These are phyloP conservation scores for Eidolon helvum DNA, from an alignment of 2,113 vertebrate genomes.

Conservation along the genomic window DNA sequence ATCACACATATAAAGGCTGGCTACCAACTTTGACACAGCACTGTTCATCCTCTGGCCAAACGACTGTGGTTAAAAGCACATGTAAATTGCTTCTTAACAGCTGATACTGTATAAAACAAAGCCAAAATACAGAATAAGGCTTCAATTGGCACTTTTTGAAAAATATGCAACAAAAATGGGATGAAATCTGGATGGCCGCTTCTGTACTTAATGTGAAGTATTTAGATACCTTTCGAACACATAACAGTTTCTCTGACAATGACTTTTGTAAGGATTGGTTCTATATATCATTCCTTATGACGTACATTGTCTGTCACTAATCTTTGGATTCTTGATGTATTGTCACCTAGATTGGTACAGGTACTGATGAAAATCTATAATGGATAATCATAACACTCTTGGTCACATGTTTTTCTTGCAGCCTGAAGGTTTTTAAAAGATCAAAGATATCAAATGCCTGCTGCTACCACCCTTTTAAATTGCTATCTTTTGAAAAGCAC, in stretches of 20 bases:
- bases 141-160: slow-evolving; percentile 84
- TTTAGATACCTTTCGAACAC: slow-evolving; percentile 84
- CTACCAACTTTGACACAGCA: slow-evolving; percentile 72
- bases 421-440: slow-evolving; percentile 83
- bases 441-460: slow-evolving; percentile 83
- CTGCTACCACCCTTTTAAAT: slow-evolving; percentile 87
- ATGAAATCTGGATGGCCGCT: slow-evolving; percentile 77
- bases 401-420: slow-evolving; percentile 85
- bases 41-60: slow-evolving; percentile 73
- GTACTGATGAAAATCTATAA: slow-evolving; percentile 85
- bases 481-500: slow-evolving; percentile 89
- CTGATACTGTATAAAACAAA: slow-evolving; percentile 78
- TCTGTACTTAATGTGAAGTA: slow-evolving; percentile 87
- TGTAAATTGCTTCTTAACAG: slow-evolving; percentile 79
- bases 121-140: slow-evolving; percentile 66
- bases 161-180: slow-evolving; percentile 78
- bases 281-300: slow-evolving; percentile 84
- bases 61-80: slow-evolving; percentile 81
- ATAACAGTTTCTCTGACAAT: slow-evolving; percentile 83
- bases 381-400: slow-evolving; percentile 86
- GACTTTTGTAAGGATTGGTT: slow-evolving; percentile 86
- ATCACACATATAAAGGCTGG: slow-evolving; percentile 72
- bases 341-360: slow-evolving; percentile 84
- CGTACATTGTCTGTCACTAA: slow-evolving; percentile 86
- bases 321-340: slow-evolving; percentile 84